phyloP scores from a whole-genome alignment of 2,888 invertebrate species.

The Drosophila mulleri region DNA sequence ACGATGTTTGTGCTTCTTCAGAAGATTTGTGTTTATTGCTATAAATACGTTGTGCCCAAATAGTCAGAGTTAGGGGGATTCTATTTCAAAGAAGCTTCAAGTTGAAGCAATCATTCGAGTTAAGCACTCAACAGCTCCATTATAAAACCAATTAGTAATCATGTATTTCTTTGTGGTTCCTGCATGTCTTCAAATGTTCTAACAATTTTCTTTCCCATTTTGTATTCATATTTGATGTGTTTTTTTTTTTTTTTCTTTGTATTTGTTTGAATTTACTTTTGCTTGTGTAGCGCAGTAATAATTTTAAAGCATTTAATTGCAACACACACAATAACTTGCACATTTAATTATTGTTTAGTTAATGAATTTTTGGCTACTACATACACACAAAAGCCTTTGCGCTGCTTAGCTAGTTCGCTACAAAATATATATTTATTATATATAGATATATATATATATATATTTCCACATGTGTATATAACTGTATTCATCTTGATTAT shows the following conservation, averaged over 20 bases:
- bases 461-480: conserved; percentile 44
- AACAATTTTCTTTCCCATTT: conserved; percentile 29
- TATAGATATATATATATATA: conserved; percentile 43
- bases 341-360: conserved; percentile 63
- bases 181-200: conserved; percentile 24
- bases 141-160: conserved; percentile 59
- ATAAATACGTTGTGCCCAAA: conserved; percentile 56
- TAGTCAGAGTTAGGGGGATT: conserved; percentile 35
- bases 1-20: conserved; percentile 46
- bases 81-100: conserved; percentile 31
- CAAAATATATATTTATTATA: conserved; percentile 58
- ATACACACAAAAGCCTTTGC: conserved; percentile 75
- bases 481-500: conserved; percentile 34
- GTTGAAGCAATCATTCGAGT: conserved; percentile 34
- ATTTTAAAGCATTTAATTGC: conserved; percentile 71
- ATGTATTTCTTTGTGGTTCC: conserved; percentile 21
- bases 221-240: conserved; percentile 10
- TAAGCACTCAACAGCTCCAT: conserved; percentile 77
- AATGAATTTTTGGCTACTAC: conserved; percentile 69
- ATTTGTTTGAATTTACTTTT: conserved; percentile 14
- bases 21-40: conserved; percentile 47
- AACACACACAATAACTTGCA: conserved; percentile 66
- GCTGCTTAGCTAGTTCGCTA: conserved; percentile 68
- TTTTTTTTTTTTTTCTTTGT: conserved; percentile 5
- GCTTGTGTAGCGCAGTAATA: conserved; percentile 46